Conservation (phyloP, 1,140 invertebrate genomes). For the Parapsyche elsis region DNA sequence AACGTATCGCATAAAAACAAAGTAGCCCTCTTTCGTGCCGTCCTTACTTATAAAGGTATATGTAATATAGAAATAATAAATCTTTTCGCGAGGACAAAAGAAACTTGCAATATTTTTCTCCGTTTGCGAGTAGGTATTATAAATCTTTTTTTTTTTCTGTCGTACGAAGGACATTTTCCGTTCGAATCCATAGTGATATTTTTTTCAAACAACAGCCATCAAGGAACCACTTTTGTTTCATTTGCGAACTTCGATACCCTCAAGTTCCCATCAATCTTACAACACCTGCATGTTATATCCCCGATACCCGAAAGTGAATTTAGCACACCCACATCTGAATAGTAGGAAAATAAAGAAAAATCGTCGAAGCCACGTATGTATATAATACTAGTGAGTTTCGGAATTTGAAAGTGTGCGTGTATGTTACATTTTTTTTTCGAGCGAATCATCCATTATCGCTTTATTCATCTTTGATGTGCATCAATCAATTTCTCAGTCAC, state of each 20-base stretch:
- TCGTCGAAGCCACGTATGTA: too few relatives aligned
- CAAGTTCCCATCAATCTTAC: conserved; percentile 19
- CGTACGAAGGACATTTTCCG: not conserved
- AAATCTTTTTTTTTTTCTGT: conserved; percentile 27
- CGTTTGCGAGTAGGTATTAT: not conserved
- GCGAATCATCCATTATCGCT: too few relatives aligned
- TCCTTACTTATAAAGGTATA: not conserved
- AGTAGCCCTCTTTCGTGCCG: too few relatives aligned
- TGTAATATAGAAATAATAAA: conserved; percentile 9
- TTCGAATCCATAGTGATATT: conserved; percentile 6
- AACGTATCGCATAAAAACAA: too few relatives aligned
- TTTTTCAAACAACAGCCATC: conserved; percentile 29
- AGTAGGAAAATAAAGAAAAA: too few relatives aligned
- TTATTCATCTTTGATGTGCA: too few relatives aligned
- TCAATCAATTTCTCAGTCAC: too few relatives aligned
- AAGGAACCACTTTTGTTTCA: conserved; percentile 24
- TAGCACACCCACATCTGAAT: not conserved
- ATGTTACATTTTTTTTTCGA: too few relatives aligned
- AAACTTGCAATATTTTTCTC: conserved; percentile 30
- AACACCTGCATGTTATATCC: conserved; percentile 23
- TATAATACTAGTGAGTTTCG: too few relatives aligned
- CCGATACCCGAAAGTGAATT: not conserved
- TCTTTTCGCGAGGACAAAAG: not conserved
- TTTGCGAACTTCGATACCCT: conserved; percentile 14
- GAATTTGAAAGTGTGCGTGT: too few relatives aligned